phyloP scores from a whole-genome alignment of 1,140 invertebrate genomes.

The Euwallacea similis region DNA sequence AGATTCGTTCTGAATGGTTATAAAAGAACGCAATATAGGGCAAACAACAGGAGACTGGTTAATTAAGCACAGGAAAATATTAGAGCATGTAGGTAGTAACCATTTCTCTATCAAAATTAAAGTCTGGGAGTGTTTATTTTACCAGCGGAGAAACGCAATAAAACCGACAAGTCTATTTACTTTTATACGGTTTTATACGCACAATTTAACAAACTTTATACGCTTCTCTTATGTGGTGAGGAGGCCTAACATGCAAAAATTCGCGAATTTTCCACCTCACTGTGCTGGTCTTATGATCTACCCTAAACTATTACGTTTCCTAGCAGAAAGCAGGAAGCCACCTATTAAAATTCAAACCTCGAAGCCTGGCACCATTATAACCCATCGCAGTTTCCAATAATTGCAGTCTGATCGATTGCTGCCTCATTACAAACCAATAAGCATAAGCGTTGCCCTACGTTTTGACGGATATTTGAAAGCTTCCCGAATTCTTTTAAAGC shows the following conservation, averaged over 20 bases:
- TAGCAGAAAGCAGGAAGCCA: background rate
- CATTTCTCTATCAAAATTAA: background rate
- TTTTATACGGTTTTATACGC: background rate
- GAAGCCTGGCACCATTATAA: constrained; percentile 5
- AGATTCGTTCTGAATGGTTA: background rate
- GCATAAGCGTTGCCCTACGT: constrained; percentile 11
- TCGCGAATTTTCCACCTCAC: background rate
- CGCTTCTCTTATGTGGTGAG: background rate
- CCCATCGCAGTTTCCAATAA: constrained; percentile 4
- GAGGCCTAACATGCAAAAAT: background rate
- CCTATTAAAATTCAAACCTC: constrained; percentile 7
- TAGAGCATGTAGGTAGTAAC: background rate
- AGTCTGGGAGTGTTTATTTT: background rate
- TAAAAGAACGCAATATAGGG: background rate
- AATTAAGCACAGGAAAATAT: background rate
- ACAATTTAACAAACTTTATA: background rate
- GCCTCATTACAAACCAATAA: constrained; percentile 21
- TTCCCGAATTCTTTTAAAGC: constrained; percentile 12
- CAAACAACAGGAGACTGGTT: background rate
- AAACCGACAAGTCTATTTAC: background rate
- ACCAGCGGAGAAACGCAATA: background rate
- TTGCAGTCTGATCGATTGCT: constrained; percentile 5
- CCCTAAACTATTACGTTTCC: too few relatives aligned
- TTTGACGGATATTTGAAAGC: constrained; percentile 23
- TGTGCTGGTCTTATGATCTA: too few relatives aligned